Evolutionary conservation across 2,888 invertebrate genomes (phyloP), one percentile per base, ranked within the genome.

Genomic region (Caenorhabditis afra): DNA sequence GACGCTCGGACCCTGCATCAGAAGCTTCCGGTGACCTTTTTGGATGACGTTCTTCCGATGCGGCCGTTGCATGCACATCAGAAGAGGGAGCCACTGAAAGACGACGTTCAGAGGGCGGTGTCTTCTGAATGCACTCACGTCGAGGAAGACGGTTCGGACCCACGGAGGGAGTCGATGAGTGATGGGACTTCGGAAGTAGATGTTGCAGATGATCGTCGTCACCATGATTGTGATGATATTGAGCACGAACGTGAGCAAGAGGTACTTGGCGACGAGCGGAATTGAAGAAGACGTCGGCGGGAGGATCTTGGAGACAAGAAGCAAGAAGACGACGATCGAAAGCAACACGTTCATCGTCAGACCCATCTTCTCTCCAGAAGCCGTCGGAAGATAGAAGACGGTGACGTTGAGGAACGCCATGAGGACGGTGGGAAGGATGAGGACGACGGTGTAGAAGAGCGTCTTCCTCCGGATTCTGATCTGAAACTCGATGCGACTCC

Each of bases 171-270:
- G 97, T 92, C 95, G 94, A 92, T 98, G 97, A 50, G 97, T 98
- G 96, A 93, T 65, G 96, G 97, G 44, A 96, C 96, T 92, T 47
- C 98, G 93, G 93, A 98, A 99, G 92, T 99, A 98, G 95, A 97
- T 96, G 92, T 99, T 99, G 91, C 99, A 98, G 91, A 99, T 97
- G 91, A 99, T 94, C 84, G 99, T 98, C 14, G 99, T 99, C 70
- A 98, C 96, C 88, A 99, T 93, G 92, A 99, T 99, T 93, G 97
- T 97, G 90, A 99, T 96, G 81, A 99, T 97, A 92, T 99, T 99
- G 96, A 99, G 97, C 89, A 99, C 97, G 92, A 99, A 99, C 70
- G 99, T 99, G 92, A 99, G 98, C 67, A 99, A 93, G 86, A 99
- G 93, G 92, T 99, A 99, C 92, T 98, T 99, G 91, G 98, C 97